These are phyloP conservation scores for Dicaeum eximium DNA, from an alignment of 2,113 vertebrate species.

Conservation along the genomic window DNA sequence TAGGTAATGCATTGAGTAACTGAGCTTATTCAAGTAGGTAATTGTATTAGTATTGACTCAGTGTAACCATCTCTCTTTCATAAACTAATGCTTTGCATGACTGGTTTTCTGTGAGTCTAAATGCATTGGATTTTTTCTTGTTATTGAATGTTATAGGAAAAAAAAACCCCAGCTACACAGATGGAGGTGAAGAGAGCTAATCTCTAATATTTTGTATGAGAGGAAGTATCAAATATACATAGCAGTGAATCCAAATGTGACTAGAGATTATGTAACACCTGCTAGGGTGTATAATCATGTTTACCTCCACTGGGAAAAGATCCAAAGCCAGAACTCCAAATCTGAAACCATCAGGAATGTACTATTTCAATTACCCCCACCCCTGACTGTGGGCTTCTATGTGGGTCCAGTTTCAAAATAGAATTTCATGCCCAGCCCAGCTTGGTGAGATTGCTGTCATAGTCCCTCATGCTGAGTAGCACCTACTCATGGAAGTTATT, in stretches of 20 bases:
- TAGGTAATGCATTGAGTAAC: not conserved
- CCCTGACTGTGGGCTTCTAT: not conserved
- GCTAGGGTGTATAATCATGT: not conserved
- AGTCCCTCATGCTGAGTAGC: not conserved
- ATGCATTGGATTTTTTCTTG: conserved; percentile 6
- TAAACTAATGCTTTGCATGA: conserved; percentile 16
- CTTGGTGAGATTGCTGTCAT: not conserved
- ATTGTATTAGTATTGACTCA: conserved; percentile 53
- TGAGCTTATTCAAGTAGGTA: conserved; percentile 25
- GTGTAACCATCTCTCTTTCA: conserved; percentile 15
- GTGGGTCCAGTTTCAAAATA: not conserved
- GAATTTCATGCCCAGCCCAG: not conserved
- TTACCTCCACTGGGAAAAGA: not conserved
- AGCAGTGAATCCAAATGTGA: not conserved
- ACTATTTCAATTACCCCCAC: not conserved
- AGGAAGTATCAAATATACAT: not conserved
- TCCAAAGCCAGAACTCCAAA: not conserved
- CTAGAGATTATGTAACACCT: not conserved
- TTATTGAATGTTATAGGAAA: conserved; percentile 4
- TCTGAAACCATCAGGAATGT: not conserved
- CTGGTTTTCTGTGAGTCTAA: conserved; percentile 25
- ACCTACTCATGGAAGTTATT: not conserved
- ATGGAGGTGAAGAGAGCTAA: not conserved
- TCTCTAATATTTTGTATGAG: not conserved
- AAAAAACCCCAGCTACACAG: not conserved